Evolutionary conservation across 2,113 vertebrate genomes (phyloP).

Genomic region (Poeciliopsis retropinna): DNA sequence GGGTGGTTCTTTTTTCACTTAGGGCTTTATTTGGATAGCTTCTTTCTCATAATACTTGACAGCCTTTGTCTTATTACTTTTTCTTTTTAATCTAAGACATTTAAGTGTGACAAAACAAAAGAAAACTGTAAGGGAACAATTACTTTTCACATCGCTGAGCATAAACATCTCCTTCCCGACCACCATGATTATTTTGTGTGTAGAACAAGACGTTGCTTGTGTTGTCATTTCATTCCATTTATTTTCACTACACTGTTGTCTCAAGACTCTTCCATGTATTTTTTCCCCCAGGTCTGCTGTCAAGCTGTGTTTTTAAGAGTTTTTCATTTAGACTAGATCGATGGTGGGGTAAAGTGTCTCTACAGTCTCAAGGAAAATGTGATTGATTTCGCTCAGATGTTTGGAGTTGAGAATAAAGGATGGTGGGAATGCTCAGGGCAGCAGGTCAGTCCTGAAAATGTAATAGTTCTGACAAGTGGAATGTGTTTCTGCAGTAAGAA

Average conservation of each 20-base stretch:
- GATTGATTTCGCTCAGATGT: conserved; percentile 53
- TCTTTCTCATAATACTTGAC: too few relatives aligned
- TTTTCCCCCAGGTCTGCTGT: conserved; percentile 1
- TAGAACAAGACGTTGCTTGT: conserved; percentile 18
- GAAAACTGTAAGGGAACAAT: too few relatives aligned
- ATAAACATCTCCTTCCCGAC: conserved; percentile 6
- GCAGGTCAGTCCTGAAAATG: conserved; percentile 28
- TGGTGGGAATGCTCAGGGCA: conserved; percentile 7
- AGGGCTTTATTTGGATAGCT: too few relatives aligned
- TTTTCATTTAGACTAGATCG: conserved; percentile 36
- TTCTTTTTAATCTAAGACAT: too few relatives aligned
- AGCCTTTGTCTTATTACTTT: too few relatives aligned
- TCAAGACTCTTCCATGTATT: conserved; percentile 13
- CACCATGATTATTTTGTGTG: conserved; percentile 15
- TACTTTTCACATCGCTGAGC: not conserved
- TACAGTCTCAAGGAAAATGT: conserved; percentile 19
- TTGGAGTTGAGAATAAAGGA: conserved; percentile 5
- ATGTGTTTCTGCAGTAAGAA: not conserved
- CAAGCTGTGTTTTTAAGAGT: conserved; percentile 36
- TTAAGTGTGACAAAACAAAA: too few relatives aligned
- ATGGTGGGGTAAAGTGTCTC: conserved; percentile 42
- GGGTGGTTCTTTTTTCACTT: too few relatives aligned
- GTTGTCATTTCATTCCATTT: conserved; percentile 39
- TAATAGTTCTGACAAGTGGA: conserved; percentile 15
- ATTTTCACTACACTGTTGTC: conserved; percentile 29